Evolutionary conservation across 1,140 invertebrate genomes (phyloP).

Genomic region (Penaeus japonicus): DNA sequence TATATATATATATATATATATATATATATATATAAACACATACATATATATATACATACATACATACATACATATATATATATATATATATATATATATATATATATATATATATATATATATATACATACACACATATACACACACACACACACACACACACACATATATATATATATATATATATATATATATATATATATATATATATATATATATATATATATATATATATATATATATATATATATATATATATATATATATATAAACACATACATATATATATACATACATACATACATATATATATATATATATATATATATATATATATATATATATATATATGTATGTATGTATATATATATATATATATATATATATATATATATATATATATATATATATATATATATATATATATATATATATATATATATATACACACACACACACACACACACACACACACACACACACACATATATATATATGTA

Average conservation of each 20-base stretch:
- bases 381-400: constrained; percentile 6
- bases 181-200: background rate
- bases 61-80: constrained; percentile 17
- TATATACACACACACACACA: background rate
- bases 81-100: constrained; percentile 21
- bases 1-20: constrained; percentile 33
- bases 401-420: background rate
- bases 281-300: background rate
- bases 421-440: background rate
- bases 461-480: background rate
- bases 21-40: constrained; percentile 20
- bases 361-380: background rate
- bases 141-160: constrained; percentile 18
- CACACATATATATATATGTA: background rate
- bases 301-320: background rate
- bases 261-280: background rate
- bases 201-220: background rate
- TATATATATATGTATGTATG: background rate
- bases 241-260: background rate
- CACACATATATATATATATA: constrained; percentile 24
- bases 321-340: background rate
- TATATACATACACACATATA: constrained; percentile 24
- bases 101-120: constrained; percentile 16
- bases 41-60: background rate
- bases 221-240: background rate